Conservation (phyloP, 2,113 vertebrate species). For the Odocoileus virginianus region DNA sequence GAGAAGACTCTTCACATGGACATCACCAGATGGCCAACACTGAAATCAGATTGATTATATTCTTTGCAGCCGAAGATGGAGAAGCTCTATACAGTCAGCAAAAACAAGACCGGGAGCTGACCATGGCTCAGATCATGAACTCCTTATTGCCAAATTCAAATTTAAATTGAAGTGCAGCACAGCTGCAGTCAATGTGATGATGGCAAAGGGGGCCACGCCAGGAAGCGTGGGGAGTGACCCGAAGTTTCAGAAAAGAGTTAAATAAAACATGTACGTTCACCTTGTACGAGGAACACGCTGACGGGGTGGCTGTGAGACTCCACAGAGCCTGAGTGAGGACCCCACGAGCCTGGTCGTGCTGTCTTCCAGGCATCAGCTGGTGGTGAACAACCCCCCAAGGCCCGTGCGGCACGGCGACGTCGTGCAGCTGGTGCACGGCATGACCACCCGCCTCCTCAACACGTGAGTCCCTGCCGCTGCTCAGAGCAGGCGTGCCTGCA, state of each 20-base stretch:
- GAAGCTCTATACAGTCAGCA: not conserved
- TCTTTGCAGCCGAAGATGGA: not conserved
- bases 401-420: slow-evolving; percentile 90
- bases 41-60: not conserved
- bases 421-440: slow-evolving; percentile 94
- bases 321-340: accelerated
- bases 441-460: slow-evolving; percentile 95
- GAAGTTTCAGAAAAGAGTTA: not conserved
- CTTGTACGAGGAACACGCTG: accelerated
- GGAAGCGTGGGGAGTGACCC: not conserved
- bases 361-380: slow-evolving; percentile 87
- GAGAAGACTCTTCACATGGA: not conserved
- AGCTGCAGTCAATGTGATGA: accelerated
- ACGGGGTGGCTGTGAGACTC: accelerated
- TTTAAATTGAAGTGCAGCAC: not conserved
- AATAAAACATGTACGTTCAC: accelerated
- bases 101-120: not conserved
- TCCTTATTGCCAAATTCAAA: not conserved
- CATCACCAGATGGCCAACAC: not conserved
- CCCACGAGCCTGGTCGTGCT: accelerated
- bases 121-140: not conserved
- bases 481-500: not conserved
- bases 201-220: accelerated
- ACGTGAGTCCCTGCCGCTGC: slow-evolving; percentile 82
- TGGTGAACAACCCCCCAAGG: slow-evolving; percentile 88